Evolutionary conservation across 1,140 invertebrate genomes (phyloP), one percentile per base, ranked within the genome.

Genomic region (Leptinotarsa texana): DNA sequence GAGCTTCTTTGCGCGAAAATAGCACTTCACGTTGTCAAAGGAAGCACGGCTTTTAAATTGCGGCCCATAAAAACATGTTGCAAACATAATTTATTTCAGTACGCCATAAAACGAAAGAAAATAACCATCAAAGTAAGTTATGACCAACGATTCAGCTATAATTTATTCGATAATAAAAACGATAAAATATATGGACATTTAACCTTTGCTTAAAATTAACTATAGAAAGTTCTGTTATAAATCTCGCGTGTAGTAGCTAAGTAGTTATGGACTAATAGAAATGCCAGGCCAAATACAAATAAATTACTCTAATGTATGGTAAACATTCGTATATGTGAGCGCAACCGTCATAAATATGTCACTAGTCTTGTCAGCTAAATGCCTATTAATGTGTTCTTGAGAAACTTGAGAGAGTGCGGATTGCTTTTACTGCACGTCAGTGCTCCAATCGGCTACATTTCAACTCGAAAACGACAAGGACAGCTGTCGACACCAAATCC

Each of bases 221-320:
- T 78, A 80, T 80, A 79, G 80, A 81, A 81, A 81, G 76, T 81
- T 81, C 69, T 77, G 70, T 73, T 77, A 81, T 77, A 81, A 78
- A 82, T 82, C 77, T 77, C 71, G 69, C 63, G 75, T 48, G 73
- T 77, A 79, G 79, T 82, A 82, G 78, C 82, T 82, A 78, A 82
- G 81, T 83, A 80, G 82, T 82, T 79, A 81, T 81, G 79, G 81
- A 82, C 82, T 84, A 84, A 84, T 84, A 84, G 83, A 84, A 84
- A 84, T 83, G 83, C 83, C 83, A 84, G 79, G 72, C 76, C 77
- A 80, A 83, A 83, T 82, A 79, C 81, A 84, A 79, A 84, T 84
- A 84, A 84, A 84, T 84, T 84, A 84, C 82, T 75, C 82, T 84
- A 84, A 84, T 84, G 83, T 84, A 84, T 84, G 81, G 83, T 84